Evolutionary conservation across 2,113 vertebrate genomes (phyloP).

Genomic region (Columbina picui): DNA sequence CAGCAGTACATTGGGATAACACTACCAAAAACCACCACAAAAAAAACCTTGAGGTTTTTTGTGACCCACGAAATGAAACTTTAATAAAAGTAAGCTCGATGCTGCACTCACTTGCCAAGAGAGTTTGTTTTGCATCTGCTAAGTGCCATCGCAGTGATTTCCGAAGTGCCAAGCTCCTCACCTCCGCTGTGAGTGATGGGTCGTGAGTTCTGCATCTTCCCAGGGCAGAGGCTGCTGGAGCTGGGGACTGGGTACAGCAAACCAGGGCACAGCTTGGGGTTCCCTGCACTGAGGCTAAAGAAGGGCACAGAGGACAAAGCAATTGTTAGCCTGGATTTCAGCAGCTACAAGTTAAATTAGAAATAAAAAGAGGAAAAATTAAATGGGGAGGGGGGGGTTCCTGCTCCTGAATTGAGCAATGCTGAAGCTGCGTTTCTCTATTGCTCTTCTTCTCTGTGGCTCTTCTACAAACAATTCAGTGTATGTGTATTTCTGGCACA

Average conservation of each 20-base stretch:
- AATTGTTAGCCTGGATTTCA: background rate
- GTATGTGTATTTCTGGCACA: slow-evolving; percentile 62
- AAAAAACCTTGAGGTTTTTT: background rate
- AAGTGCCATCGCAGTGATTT: background rate
- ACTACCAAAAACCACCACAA: background rate
- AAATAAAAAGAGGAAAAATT: slow-evolving; percentile 20
- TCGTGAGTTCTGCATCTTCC: background rate
- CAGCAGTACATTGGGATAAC: background rate
- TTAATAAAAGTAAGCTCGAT: background rate
- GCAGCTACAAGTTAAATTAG: background rate
- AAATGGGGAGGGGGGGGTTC: background rate
- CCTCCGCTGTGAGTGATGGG: fast-evolving
- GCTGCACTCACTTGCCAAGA: fast-evolving
- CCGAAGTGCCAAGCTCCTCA: background rate
- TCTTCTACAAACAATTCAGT: slow-evolving; percentile 50
- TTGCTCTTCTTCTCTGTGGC: background rate
- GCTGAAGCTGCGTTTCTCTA: background rate
- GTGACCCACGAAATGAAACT: background rate
- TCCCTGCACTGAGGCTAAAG: background rate
- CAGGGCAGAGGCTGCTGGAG: background rate
- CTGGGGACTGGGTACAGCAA: background rate
- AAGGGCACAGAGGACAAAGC: background rate
- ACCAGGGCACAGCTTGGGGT: background rate
- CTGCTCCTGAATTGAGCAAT: slow-evolving; percentile 24
- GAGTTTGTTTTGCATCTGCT: background rate